Conservation (phyloP, 1,140 invertebrate species). For the Rhizoglyphus robini region DNA sequence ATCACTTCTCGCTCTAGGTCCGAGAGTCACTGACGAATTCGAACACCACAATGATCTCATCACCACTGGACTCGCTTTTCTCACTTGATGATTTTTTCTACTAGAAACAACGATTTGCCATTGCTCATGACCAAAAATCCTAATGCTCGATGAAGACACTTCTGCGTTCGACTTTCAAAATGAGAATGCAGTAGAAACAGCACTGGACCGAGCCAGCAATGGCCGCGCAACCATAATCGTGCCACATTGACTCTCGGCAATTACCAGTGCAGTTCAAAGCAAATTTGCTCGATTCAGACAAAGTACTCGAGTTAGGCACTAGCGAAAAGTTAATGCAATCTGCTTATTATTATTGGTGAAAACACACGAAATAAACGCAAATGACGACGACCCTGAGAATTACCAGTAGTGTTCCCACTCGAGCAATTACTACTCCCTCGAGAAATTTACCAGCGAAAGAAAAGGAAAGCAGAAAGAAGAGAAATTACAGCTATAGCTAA, state of each 20-base stretch:
- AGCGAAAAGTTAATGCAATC: slow-evolving; percentile 66
- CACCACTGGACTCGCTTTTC: too few species aligned
- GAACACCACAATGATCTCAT: too few species aligned
- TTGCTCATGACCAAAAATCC: slow-evolving; percentile 52
- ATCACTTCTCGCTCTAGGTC: too few species aligned
- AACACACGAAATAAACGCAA: too few species aligned
- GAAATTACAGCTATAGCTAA: too few species aligned
- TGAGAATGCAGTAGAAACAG: slow-evolving; percentile 39
- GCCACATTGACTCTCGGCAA: slow-evolving; percentile 59
- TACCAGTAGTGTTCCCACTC: too few species aligned
- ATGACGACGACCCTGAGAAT: too few species aligned
- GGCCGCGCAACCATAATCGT: slow-evolving; percentile 79
- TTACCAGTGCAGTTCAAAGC: slow-evolving; percentile 56
- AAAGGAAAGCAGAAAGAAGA: too few species aligned
- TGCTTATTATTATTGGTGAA: slow-evolving; percentile 61
- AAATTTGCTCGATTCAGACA: slow-evolving; percentile 61
- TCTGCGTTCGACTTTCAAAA: slow-evolving; percentile 33
- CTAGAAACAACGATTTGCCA: slow-evolving; percentile 37
- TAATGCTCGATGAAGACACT: slow-evolving; percentile 73
- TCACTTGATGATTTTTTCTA: too few species aligned
- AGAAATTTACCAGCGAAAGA: too few species aligned
- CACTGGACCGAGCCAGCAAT: slow-evolving; percentile 55
- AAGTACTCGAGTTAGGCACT: slow-evolving; percentile 61
- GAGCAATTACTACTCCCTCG: too few species aligned
- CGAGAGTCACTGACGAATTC: too few species aligned